Evolutionary conservation across 2,888 invertebrate genomes (phyloP), one percentile per base, ranked within the genome.

Genomic region (Gibbula magus): DNA sequence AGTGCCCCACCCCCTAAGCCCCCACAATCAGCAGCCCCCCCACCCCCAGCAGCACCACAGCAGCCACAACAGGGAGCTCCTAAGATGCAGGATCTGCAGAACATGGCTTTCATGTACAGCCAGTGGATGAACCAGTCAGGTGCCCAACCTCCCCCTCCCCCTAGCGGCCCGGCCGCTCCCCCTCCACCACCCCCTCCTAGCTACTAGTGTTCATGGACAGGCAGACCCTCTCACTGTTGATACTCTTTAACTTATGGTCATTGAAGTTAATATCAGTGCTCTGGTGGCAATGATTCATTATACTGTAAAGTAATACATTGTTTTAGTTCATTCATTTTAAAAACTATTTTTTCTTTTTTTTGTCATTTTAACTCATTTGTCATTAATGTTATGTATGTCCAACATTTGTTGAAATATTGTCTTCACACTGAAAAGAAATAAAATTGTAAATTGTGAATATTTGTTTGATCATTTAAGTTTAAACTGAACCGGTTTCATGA

Each of bases 91-190:
- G 81, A 86, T 39, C 79, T 83, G 79, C 84, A 83, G 67, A 84
- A 83, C 66, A 83, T 85, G 81, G 85, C 86, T 20, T 82, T 81
- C 54, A 86, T 86, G 86, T 87, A 87, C 79, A 86, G 84, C 67
- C 82, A 85, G 54, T 88, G 87, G 87, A 86, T 86, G 86, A 76
- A 82, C 39, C 78, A 83, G 18, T 76, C 76, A 35, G 61, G 70
- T 54, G 53, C 52, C 3, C 78, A 79, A 16, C 81, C 82, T 45
- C 83, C 80, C 2, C 83, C 83, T 29, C 85, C 85, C 25, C 83
- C 84, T 7, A 79, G 79, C 35, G 35, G 74, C 39, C 61, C 79
- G 25, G 73, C 74, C 29, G 76, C 77, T 20, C 73, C 80, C 52
- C 79, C 84, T 22, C 81, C 84, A 53, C 81, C 82, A 45, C 83